A percentile compares a stretch with the other conserved stretches of the same genome.
Conservation (phyloP, 2,797 vertebrate species). For the Amniataba percoides region DNA sequence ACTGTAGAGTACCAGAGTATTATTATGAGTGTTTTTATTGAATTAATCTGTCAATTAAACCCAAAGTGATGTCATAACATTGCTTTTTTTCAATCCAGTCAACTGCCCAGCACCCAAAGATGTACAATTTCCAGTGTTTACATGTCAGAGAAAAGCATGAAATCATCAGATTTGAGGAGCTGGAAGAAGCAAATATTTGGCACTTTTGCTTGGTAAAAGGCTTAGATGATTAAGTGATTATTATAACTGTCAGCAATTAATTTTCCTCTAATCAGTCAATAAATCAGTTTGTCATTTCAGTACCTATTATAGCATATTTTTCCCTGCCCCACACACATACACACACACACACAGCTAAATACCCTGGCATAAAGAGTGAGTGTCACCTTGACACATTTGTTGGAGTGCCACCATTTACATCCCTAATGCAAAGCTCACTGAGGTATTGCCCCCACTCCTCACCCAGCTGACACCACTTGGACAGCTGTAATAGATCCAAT, state of each 20-base stretch:
- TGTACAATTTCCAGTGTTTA: background rate
- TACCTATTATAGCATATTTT: background rate
- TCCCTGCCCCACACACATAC: constrained; percentile 34
- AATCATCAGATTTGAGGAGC: background rate
- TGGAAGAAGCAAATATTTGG: constrained; percentile 7
- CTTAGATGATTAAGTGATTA: constrained; percentile 3
- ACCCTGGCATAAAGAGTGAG: constrained; percentile 48
- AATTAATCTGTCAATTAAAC: background rate
- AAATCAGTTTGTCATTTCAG: background rate
- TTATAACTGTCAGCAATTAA: background rate
- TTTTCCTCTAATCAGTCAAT: background rate
- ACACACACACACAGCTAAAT: constrained; percentile 14
- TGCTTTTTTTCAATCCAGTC: background rate
- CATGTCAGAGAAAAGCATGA: background rate
- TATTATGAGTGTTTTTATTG: no score
- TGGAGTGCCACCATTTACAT: constrained; percentile 70
- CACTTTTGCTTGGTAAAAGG: background rate
- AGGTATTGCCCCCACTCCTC: constrained; percentile 54
- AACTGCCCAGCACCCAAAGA: background rate
- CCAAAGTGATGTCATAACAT: background rate
- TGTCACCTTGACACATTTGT: constrained; percentile 75
- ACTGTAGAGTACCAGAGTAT: background rate
- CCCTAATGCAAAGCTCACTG: constrained; percentile 70
- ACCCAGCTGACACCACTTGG: constrained; percentile 66
- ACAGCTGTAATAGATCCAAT: constrained; percentile 81